phyloP scores from a whole-genome alignment of 2,113 vertebrate genomes.

The Himantopus leucocephalus region DNA sequence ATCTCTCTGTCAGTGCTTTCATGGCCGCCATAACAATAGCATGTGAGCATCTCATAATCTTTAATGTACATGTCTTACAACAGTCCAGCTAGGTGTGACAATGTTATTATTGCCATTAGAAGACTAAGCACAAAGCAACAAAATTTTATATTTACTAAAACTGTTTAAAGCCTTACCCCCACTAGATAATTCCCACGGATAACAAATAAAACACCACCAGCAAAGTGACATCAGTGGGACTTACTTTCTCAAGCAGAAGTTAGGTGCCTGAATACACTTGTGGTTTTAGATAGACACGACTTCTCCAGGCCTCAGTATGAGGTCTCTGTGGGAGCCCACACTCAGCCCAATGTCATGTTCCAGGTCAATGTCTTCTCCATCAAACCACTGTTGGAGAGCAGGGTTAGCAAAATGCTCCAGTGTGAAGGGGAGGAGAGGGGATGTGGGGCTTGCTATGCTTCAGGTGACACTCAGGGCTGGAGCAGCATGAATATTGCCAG shows the following conservation, averaged over 20 bases:
- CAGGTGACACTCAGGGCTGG: neutral
- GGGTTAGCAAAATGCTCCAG: neutral
- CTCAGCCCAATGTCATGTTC: neutral
- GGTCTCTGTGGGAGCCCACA: neutral
- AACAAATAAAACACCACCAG: neutral
- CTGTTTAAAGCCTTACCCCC: neutral
- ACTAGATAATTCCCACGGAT: neutral
- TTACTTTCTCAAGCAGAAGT: neutral
- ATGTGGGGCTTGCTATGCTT: neutral
- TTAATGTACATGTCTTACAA: neutral
- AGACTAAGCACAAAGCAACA: neutral
- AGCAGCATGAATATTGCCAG: neutral
- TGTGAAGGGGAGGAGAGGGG: neutral
- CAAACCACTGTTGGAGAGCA: neutral
- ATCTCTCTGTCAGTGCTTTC: neutral
- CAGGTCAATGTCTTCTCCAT: neutral
- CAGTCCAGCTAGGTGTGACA: neutral
- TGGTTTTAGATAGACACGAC: neutral
- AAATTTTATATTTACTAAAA: neutral
- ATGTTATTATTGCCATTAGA: neutral
- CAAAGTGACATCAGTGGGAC: neutral
- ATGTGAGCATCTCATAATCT: neutral
- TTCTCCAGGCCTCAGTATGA: neutral
- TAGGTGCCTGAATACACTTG: neutral
- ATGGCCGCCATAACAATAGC: neutral